A percentile compares a stretch with the other conserved stretches of the same genome.
Evolutionary conservation across 2,888 invertebrate genomes (phyloP).

Genomic region (Thelaira solivaga): DNA sequence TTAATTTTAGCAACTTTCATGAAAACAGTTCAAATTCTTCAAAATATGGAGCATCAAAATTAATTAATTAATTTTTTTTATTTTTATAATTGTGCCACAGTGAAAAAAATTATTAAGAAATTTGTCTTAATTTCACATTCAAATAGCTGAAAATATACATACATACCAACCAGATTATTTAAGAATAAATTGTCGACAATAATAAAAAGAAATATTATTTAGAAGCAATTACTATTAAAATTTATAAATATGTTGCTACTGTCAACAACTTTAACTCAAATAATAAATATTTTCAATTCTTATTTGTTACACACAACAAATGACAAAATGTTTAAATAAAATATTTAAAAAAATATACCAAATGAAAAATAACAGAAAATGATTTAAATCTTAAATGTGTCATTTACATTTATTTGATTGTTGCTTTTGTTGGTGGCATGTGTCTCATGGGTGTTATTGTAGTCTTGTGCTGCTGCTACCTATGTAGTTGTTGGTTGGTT

Average conservation of each 20-base stretch:
- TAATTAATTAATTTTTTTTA: not conserved
- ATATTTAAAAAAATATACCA: too few species aligned
- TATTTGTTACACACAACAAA: slow-evolving; percentile 34
- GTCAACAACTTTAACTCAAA: slow-evolving; percentile 47
- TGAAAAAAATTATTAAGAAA: not conserved
- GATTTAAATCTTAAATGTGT: slow-evolving; percentile 52
- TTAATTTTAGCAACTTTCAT: too few species aligned
- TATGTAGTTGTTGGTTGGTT: not conserved
- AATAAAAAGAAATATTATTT: not conserved
- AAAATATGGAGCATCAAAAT: not conserved
- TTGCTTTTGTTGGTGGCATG: slow-evolving; percentile 12
- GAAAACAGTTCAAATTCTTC: too few species aligned
- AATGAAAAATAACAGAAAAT: slow-evolving; percentile 30
- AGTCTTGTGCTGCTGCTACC: not conserved
- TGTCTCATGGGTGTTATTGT: too few species aligned
- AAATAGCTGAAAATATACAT: too few species aligned
- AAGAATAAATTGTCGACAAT: not conserved
- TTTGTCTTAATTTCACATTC: not conserved
- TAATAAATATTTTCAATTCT: slow-evolving; percentile 44
- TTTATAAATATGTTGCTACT: slow-evolving; percentile 52
- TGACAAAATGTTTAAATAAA: not conserved
- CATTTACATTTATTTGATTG: slow-evolving; percentile 25
- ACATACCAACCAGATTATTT: slow-evolving; percentile 4
- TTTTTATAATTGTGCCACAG: not conserved
- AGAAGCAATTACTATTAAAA: slow-evolving; percentile 38